phyloP scores from a whole-genome alignment of 2,888 invertebrate species.

The Merodon equestris region DNA sequence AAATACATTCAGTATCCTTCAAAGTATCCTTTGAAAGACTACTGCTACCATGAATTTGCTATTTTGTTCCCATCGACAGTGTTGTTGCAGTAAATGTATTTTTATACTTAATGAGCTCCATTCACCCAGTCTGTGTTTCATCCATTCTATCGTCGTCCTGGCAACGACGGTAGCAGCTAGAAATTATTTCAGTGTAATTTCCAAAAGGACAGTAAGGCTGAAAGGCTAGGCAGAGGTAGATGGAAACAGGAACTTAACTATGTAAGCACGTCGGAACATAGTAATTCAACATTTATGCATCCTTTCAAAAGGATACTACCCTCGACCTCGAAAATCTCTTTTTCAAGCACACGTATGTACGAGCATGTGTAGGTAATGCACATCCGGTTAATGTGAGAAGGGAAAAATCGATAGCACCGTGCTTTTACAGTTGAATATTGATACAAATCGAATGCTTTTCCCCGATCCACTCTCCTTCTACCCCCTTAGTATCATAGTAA shows the following conservation, averaged over 20 bases:
- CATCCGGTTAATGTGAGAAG: no score
- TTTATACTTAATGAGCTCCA: constrained; percentile 50
- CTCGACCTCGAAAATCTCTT: no score
- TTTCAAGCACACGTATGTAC: no score
- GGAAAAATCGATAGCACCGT: constrained; percentile 1
- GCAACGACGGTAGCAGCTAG: neutral
- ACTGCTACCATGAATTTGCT: no score
- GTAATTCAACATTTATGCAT: constrained; percentile 3
- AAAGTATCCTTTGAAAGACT: no score
- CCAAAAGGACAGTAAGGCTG: neutral
- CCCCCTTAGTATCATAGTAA: neutral
- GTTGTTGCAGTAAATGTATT: constrained; percentile 42
- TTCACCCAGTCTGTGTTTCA: constrained; percentile 41
- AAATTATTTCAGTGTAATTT: constrained; percentile 35
- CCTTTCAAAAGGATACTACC: no score
- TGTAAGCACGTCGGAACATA: constrained; percentile 1
- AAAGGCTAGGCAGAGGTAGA: no score
- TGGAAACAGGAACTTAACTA: neutral
- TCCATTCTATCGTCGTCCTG: constrained; percentile 32
- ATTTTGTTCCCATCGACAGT: no score
- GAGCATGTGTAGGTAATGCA: no score
- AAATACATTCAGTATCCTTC: neutral
- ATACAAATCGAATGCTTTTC: constrained; percentile 40
- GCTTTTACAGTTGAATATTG: no score
- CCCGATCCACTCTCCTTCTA: constrained; percentile 1